These are phyloP conservation scores for Spilarctia lutea DNA, from an alignment of 2,888 invertebrate species.

Conservation along the genomic window DNA sequence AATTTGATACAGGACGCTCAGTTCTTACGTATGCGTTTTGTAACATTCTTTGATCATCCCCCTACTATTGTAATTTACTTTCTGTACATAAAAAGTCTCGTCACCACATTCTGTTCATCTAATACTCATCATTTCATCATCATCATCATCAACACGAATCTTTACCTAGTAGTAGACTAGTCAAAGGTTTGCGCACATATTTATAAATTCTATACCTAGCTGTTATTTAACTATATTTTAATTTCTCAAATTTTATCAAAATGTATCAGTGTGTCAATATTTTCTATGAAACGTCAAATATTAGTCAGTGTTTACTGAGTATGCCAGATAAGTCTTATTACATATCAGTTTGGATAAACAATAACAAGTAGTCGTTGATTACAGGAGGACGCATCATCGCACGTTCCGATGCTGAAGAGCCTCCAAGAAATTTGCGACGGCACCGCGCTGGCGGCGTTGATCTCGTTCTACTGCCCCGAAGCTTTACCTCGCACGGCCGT, in stretches of 20 bases:
- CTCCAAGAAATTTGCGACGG: conserved; percentile 97
- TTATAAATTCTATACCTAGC: not conserved
- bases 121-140: not conserved
- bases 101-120: not conserved
- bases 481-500: conserved; percentile 84
- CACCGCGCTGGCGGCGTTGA: conserved; percentile 93
- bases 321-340: not conserved
- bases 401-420: conserved; percentile 91
- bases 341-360: not conserved
- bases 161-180: too few species aligned
- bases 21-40: too few species aligned
- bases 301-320: not conserved
- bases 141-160: not conserved
- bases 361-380: conserved; percentile 37
- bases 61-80: too few species aligned
- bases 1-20: not conserved
- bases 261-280: not conserved
- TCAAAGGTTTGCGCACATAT: too few species aligned
- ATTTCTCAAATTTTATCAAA: not conserved
- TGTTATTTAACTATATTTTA: not conserved
- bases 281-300: not conserved
- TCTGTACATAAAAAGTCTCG: not conserved
- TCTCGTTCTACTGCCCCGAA: conserved; percentile 94
- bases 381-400: conserved; percentile 85
- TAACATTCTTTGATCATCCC: too few species aligned